Conservation (phyloP, 2,113 vertebrate species). For the Nibea coibor region DNA sequence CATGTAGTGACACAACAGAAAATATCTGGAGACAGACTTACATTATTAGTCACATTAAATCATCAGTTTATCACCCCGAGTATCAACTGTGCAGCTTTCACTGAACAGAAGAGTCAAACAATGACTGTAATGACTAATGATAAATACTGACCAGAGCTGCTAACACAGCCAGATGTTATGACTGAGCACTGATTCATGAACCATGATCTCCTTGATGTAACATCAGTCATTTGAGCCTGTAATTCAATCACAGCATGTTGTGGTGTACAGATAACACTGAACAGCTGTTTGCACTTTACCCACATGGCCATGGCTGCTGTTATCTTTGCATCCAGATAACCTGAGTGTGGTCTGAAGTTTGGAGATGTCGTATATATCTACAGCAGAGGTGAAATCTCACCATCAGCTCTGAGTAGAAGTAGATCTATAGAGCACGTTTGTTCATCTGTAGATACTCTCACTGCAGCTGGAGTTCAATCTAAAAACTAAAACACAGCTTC, state of each 20-base stretch:
- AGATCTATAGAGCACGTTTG: no score
- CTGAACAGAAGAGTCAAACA: not conserved
- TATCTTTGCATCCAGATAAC: not conserved
- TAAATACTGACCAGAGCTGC: not conserved
- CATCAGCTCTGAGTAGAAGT: not conserved
- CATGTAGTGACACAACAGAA: not conserved
- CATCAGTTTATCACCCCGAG: not conserved
- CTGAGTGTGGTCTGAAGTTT: not conserved
- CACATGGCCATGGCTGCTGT: no score
- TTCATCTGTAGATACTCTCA: not conserved
- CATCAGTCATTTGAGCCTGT: not conserved
- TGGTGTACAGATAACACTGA: not conserved
- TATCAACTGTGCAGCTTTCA: not conserved
- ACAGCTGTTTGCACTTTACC: not conserved
- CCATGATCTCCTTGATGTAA: not conserved
- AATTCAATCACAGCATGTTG: not conserved
- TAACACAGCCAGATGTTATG: not conserved
- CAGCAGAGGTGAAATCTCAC: not conserved
- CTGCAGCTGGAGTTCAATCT: not conserved
- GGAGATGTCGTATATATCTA: not conserved
- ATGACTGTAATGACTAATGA: no score
- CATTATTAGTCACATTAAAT: not conserved
- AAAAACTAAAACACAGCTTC: not conserved
- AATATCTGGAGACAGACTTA: not conserved
- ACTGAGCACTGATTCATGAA: not conserved